Evolutionary conservation across 2,888 invertebrate genomes (phyloP), one percentile per base, ranked within the genome.

Genomic region (Apamea crenata): DNA sequence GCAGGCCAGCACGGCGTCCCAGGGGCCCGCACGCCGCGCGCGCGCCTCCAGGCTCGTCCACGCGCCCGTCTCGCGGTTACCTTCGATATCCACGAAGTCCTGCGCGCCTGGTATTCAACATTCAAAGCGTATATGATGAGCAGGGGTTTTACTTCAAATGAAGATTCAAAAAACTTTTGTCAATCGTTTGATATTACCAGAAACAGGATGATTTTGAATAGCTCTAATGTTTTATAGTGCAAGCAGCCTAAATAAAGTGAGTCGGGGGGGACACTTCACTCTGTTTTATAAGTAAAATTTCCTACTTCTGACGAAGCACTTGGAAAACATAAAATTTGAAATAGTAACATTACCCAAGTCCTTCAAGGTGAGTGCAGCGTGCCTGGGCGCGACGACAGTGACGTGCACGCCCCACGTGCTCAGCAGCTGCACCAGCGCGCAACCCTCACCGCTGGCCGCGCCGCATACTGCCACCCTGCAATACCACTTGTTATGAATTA

Each of bases 1-100:
- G 87, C 96, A 95, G 32, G 93, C 92, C 66, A 96, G 78, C 77
- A 94, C 93, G 74, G 92, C 94, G 94, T 96, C 96, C 95, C 96
- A 96, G 32, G 94, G 96, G 0, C 96, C 96, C 25, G 87, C 50
- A 74, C 92, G 90, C 3, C 86, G 83, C 50, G 94, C 95, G 32
- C 87, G 85, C 69, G 85, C 85, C 88, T 95, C 95, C 65, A 96
- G 83, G n/a, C 90, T 79, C 32, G 81, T 69, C 95, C 95, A 95
- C 67, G 93, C 91, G 6, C 92, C 87, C 3, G 88, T 40, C 59
- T 86, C 83, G 56, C 90, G 90, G 21, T 73, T 80, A 0, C 90
- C 87, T 6, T 91, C 91, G 70, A 91, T 84, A 21, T 94, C 94
- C 74, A 95, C 91, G 87, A 93, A 93, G 76, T 95, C 94, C 7